phyloP scores from a whole-genome alignment of 1,140 invertebrate species.

The Olivierus martensii region DNA sequence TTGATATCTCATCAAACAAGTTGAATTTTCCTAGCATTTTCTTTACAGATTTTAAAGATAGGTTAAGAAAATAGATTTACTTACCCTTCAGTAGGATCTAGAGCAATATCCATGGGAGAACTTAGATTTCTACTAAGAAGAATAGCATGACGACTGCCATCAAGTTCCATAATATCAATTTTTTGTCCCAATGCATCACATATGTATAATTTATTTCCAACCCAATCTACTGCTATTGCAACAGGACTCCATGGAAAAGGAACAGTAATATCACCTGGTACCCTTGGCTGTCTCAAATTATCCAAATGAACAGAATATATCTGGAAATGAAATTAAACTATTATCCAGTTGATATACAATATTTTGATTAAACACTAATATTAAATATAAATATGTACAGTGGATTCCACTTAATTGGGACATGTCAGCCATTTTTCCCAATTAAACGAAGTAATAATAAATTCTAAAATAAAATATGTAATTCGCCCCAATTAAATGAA shows the following conservation, averaged over 20 bases:
- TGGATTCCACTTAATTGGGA: no score
- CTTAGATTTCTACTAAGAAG: conserved; percentile 83
- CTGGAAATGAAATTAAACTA: conserved; percentile 4
- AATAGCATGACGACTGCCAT: conserved; percentile 67
- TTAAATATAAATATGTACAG: neutral
- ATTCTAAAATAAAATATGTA: no score
- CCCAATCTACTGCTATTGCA: conserved; percentile 90
- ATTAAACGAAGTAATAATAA: no score
- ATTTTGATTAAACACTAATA: neutral
- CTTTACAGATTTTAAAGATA: no score
- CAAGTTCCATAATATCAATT: conserved; percentile 83
- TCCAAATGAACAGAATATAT: conserved; percentile 24
- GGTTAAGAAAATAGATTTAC: no score
- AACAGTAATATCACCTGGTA: conserved; percentile 45
- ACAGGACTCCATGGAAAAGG: conserved; percentile 75
- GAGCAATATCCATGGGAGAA: conserved; percentile 71
- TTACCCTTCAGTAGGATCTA: conserved; percentile 77
- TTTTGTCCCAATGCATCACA: conserved; percentile 80
- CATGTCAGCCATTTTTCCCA: no score
- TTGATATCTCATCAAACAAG: no score
- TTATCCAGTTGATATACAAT: neutral
- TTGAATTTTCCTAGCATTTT: no score
- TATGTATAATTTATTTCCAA: conserved; percentile 89
- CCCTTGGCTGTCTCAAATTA: conserved; percentile 19
- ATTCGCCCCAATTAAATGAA: no score